These are phyloP conservation scores for Calidris pygmaea DNA, from an alignment of 2,113 vertebrate genomes.

Conservation along the genomic window DNA sequence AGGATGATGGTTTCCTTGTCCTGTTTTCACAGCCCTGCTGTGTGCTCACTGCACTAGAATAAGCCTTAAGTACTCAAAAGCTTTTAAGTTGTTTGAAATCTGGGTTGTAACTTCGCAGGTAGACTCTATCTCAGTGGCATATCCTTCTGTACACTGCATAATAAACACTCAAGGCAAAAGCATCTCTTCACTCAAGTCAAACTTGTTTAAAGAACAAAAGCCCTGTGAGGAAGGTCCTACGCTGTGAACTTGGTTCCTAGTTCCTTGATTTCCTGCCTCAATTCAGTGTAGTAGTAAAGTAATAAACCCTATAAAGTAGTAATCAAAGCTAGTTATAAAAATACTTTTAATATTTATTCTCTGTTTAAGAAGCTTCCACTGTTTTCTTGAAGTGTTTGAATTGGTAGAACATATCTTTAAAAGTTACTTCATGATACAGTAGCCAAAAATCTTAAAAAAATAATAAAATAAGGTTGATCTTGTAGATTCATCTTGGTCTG, in stretches of 20 bases:
- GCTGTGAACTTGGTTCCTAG: neutral
- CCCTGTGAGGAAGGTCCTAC: fast-evolving
- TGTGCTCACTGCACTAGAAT: neutral
- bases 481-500: neutral
- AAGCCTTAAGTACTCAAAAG: neutral
- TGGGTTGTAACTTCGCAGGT: neutral
- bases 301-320: neutral
- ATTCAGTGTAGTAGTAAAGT: neutral
- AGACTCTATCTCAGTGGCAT: neutral
- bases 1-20: neutral
- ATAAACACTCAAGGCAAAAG: neutral
- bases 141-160: neutral
- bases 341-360: neutral
- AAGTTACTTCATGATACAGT: neutral
- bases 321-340: neutral
- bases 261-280: neutral
- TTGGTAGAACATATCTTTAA: neutral
- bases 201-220: neutral
- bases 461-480: neutral
- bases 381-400: neutral
- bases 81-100: neutral
- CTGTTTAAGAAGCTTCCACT: neutral
- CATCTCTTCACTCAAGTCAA: neutral
- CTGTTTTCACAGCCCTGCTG: neutral
- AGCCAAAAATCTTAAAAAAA: neutral